Evolutionary conservation across 1,140 invertebrate species (phyloP).

Genomic region (Cyclina sinensis): DNA sequence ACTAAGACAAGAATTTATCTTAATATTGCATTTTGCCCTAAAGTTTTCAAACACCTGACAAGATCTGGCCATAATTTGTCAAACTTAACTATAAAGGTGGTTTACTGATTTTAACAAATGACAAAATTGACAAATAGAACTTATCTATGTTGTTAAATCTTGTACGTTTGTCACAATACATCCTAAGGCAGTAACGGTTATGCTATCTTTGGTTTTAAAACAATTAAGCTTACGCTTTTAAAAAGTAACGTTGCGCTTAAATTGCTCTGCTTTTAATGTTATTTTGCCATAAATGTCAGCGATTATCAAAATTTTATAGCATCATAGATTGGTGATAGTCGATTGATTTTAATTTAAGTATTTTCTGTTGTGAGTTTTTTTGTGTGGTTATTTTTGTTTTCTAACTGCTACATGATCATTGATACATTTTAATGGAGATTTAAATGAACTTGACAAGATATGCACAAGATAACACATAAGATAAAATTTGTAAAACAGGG

Average conservation of each 20-base stretch:
- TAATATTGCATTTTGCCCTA: slow-evolving; percentile 65
- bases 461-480: no score
- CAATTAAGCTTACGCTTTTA: background rate
- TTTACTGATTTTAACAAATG: slow-evolving; percentile 64
- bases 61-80: slow-evolving; percentile 63
- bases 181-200: slow-evolving; percentile 24
- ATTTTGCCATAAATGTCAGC: background rate
- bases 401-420: background rate
- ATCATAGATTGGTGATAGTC: background rate
- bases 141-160: slow-evolving; percentile 57
- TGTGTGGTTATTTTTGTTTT: background rate
- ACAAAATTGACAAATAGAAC: slow-evolving; percentile 66
- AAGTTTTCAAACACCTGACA: slow-evolving; percentile 63
- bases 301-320: slow-evolving; percentile 19
- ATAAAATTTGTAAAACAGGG: no score
- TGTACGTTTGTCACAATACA: slow-evolving; percentile 29
- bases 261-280: background rate
- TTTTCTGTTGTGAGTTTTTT: slow-evolving; percentile 1
- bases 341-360: background rate
- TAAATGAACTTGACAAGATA: no score
- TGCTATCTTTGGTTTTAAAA: slow-evolving; percentile 18
- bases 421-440: no score
- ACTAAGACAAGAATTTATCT: slow-evolving; percentile 65
- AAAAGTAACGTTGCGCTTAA: background rate
- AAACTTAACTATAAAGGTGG: slow-evolving; percentile 60